phyloP scores from a whole-genome alignment of 2,888 invertebrate species.

The Myopa testacea region DNA sequence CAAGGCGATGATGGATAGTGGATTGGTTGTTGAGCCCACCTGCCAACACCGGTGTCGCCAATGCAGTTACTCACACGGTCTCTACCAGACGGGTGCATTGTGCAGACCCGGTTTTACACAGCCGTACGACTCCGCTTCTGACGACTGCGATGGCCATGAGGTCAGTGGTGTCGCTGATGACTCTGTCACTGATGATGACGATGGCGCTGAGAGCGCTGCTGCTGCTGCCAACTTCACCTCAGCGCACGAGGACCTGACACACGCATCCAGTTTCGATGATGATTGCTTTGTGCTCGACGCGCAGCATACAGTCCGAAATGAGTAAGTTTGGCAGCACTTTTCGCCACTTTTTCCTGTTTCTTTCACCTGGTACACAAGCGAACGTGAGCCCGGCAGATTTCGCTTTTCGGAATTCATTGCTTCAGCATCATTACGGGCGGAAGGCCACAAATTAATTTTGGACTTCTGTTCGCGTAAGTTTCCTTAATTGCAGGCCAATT shows the following conservation, averaged over 20 bases:
- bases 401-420: no score
- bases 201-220: constrained; percentile 29
- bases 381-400: not conserved
- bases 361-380: not conserved
- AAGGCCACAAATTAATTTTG: not conserved
- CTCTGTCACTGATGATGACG: constrained; percentile 29
- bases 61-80: constrained; percentile 43
- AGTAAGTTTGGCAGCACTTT: constrained; percentile 58
- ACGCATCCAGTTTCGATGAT: constrained; percentile 56
- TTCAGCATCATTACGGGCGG: no score
- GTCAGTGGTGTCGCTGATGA: constrained; percentile 29
- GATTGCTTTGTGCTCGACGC: constrained; percentile 54
- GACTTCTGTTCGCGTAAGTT: not conserved
- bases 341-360: not conserved
- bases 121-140: not conserved
- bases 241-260: constrained; percentile 47
- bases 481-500: not conserved
- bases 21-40: not conserved
- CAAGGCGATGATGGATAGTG: not conserved
- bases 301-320: constrained; percentile 53
- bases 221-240: not conserved
- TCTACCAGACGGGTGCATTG: constrained; percentile 29
- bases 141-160: constrained; percentile 15
- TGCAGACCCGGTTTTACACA: not conserved
- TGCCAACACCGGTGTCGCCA: constrained; percentile 34